These are phyloP conservation scores for Aphis craccivora DNA, from an alignment of 1,140 invertebrate species.

Conservation along the genomic window DNA sequence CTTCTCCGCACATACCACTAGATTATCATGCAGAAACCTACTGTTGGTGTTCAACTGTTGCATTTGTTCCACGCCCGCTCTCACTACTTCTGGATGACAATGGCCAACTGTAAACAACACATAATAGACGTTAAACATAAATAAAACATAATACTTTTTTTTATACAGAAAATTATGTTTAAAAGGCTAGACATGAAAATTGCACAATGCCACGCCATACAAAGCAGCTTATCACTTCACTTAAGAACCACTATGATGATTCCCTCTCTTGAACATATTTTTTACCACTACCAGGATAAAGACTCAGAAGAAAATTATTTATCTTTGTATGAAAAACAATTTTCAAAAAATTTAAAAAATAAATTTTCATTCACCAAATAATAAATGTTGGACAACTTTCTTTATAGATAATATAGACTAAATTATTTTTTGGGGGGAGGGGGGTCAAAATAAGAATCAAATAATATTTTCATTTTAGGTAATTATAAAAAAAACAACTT, in stretches of 20 bases:
- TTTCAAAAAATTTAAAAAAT: too few species aligned
- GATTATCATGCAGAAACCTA: conserved; percentile 93
- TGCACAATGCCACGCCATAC: background rate
- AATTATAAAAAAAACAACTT: too few species aligned
- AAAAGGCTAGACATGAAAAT: background rate
- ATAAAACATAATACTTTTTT: too few species aligned
- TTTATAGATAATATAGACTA: too few species aligned
- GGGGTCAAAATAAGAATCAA: too few species aligned
- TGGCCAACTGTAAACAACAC: conserved; percentile 82
- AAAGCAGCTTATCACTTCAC: background rate
- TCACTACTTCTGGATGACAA: conserved; percentile 92
- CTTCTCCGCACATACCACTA: conserved; percentile 89
- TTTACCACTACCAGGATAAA: too few species aligned
- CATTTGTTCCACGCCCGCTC: conserved; percentile 89
- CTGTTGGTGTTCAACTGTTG: conserved; percentile 89
- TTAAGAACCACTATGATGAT: background rate
- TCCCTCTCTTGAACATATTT: background rate
- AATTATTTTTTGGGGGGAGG: too few species aligned
- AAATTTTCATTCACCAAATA: too few species aligned
- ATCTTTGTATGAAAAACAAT: background rate
- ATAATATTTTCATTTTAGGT: too few species aligned
- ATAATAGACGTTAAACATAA: background rate
- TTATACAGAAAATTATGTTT: background rate
- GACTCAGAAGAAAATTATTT: background rate
- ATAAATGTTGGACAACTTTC: too few species aligned